Percentiles rank a stretch among this genome's conserved stretches.
Evolutionary conservation across 2,113 vertebrate species (phyloP).

Genomic region (Mungos mungo): DNA sequence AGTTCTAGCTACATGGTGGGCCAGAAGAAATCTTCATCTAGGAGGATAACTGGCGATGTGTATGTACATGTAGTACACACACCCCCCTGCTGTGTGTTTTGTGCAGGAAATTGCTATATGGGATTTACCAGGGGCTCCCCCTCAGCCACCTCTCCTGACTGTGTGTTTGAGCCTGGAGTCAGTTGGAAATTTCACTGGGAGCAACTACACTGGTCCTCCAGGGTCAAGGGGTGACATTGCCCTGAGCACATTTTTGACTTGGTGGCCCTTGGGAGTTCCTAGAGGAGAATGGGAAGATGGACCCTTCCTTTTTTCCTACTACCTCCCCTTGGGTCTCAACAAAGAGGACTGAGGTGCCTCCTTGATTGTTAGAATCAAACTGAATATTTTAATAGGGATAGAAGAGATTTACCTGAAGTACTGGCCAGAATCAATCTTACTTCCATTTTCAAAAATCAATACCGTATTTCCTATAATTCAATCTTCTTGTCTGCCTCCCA

Average conservation of each 20-base stretch:
- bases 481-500: constrained; percentile 8
- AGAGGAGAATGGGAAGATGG: background rate
- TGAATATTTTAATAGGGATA: constrained; percentile 47
- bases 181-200: background rate
- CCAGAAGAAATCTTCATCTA: background rate
- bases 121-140: background rate
- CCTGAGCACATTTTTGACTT: background rate
- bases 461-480: constrained; percentile 61
- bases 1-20: background rate
- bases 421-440: constrained; percentile 49
- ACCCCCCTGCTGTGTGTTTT: background rate
- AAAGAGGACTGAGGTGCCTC: background rate
- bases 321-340: background rate
- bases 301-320: background rate
- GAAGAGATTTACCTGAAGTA: constrained; percentile 45
- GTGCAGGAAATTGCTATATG: background rate
- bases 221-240: no score
- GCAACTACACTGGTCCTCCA: background rate
- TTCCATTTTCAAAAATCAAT: constrained; percentile 71
- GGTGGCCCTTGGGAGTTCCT: background rate
- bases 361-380: constrained; percentile 5
- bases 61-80: background rate
- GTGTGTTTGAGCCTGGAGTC: background rate
- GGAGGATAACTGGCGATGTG: background rate
- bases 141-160: background rate